Evolutionary conservation across 1,140 invertebrate genomes (phyloP).

Genomic region (Battus philenor): DNA sequence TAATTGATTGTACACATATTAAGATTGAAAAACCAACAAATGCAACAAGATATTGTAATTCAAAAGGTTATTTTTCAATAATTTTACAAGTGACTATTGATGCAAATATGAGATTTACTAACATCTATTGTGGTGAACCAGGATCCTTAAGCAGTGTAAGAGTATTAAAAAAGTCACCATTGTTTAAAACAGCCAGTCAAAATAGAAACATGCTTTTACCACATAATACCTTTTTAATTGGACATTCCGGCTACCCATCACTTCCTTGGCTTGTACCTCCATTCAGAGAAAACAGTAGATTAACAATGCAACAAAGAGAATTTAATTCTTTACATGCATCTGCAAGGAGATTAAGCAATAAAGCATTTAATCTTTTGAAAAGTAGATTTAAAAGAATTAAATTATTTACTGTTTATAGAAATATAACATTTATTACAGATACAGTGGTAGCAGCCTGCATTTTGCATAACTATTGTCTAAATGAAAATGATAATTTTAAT

Average conservation of each 20-base stretch:
- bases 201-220: constrained; percentile 41
- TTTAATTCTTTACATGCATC: constrained; percentile 41
- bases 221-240: constrained; percentile 42
- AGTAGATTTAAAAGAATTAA: constrained; percentile 44
- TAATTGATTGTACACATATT: constrained; percentile 49
- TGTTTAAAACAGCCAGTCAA: constrained; percentile 42
- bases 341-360: constrained; percentile 46
- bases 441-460: constrained; percentile 53
- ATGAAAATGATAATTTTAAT: constrained; percentile 44
- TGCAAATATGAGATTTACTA: constrained; percentile 33
- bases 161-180: constrained; percentile 39
- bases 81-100: constrained; percentile 50
- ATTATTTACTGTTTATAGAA: constrained; percentile 49
- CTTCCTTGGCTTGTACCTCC: constrained; percentile 47
- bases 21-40: constrained; percentile 57
- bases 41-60: constrained; percentile 46
- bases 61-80: constrained; percentile 53
- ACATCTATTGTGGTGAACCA: constrained; percentile 31
- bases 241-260: constrained; percentile 47
- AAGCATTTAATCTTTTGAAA: constrained; percentile 39
- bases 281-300: constrained; percentile 50
- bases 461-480: constrained; percentile 48
- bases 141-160: constrained; percentile 41
- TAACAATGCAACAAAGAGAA: constrained; percentile 44
- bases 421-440: constrained; percentile 54